Percentiles rank a stretch among this genome's conserved stretches.
Conservation (phyloP, 2,113 vertebrate genomes). For the Hippocampus mohnikei region DNA sequence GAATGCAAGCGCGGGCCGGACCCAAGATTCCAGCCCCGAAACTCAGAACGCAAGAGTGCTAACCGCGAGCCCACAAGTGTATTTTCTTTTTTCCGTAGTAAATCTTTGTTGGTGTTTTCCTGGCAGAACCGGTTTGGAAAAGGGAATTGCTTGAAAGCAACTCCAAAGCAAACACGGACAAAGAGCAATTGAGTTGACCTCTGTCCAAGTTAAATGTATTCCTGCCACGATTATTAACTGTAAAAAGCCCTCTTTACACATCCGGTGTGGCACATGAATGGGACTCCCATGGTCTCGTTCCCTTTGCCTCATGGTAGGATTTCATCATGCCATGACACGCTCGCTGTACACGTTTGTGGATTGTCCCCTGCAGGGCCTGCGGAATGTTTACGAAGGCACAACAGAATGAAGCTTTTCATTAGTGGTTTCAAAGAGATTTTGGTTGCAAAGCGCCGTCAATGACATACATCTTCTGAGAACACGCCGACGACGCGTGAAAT, state of each 20-base stretch:
- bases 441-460: neutral
- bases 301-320: conserved; percentile 21
- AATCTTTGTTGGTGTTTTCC: neutral
- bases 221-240: neutral
- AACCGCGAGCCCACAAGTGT: neutral
- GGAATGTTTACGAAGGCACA: conserved; percentile 18
- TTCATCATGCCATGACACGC: conserved; percentile 42
- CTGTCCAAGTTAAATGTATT: conserved; percentile 7
- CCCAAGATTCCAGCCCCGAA: neutral
- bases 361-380: conserved; percentile 38
- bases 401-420: conserved; percentile 15
- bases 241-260: neutral
- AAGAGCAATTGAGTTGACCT: neutral
- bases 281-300: conserved; percentile 35
- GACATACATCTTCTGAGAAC: neutral
- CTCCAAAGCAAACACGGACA: neutral
- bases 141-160: neutral
- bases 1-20: neutral
- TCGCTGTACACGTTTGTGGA: conserved; percentile 34
- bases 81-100: neutral
- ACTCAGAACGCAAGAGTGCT: neutral
- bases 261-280: neutral
- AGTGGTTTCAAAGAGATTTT: conserved; percentile 7
- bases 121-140: conserved; percentile 35
- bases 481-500: neutral